Evolutionary conservation across 2,888 invertebrate genomes (phyloP).

Genomic region (Andrena dorsata): DNA sequence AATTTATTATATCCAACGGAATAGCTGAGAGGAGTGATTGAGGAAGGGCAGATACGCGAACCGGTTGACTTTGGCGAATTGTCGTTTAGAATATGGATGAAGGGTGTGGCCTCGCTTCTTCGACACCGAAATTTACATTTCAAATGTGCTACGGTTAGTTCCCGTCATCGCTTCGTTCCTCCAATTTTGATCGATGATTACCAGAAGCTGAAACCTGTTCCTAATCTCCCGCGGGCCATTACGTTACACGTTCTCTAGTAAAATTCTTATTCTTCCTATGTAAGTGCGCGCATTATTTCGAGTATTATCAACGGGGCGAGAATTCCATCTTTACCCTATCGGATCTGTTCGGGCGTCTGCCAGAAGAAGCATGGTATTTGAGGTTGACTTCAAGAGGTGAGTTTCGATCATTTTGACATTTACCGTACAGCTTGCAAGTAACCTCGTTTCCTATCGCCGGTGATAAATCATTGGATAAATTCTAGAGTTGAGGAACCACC

Average conservation of each 20-base stretch:
- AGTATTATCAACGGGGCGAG: background rate
- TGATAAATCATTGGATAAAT: constrained; percentile 13
- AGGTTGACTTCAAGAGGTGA: constrained; percentile 46
- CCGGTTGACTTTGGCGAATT: constrained; percentile 64
- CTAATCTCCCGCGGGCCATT: background rate
- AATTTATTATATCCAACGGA: constrained; percentile 1
- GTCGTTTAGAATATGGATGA: constrained; percentile 59
- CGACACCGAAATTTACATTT: constrained; percentile 66
- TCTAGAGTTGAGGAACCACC: background rate
- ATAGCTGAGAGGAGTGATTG: constrained; percentile 3
- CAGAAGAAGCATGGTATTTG: background rate
- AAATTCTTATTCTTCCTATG: background rate
- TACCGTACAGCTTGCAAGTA: constrained; percentile 35
- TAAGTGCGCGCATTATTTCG: background rate
- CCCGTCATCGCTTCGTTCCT: constrained; percentile 7
- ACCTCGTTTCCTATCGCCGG: constrained; percentile 28
- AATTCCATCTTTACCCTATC: background rate
- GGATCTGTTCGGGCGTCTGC: background rate
- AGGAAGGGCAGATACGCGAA: constrained; percentile 38
- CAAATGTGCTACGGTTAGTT: constrained; percentile 48
- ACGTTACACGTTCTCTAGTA: background rate
- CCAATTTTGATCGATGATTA: constrained; percentile 38
- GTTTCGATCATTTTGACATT: constrained; percentile 19
- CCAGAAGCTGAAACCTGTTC: background rate
- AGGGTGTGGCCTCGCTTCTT: constrained; percentile 61